phyloP scores from a whole-genome alignment of 2,888 invertebrate species.

The Phasia obesa region DNA sequence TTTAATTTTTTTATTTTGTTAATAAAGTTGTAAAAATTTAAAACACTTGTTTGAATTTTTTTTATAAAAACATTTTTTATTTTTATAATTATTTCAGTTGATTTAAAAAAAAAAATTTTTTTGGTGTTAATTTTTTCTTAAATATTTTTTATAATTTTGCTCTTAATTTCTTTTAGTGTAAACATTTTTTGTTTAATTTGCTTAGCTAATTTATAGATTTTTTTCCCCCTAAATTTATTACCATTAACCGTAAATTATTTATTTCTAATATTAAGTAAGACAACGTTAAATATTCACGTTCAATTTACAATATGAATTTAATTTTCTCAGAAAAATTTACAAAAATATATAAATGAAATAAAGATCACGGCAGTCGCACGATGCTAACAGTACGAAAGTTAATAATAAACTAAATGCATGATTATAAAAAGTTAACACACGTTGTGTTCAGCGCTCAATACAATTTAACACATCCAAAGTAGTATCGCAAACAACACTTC shows the following conservation, averaged over 20 bases:
- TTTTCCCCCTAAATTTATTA: slow-evolving; percentile 14
- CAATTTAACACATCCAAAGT: slow-evolving; percentile 25
- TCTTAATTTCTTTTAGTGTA: slow-evolving; percentile 1
- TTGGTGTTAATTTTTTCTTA: slow-evolving; percentile 42
- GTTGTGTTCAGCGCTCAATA: slow-evolving; percentile 61
- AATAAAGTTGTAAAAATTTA: slow-evolving; percentile 8
- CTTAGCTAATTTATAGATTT: not conserved
- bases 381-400: slow-evolving; percentile 62
- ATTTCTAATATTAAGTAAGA: not conserved
- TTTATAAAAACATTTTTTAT: slow-evolving; percentile 5
- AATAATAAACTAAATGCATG: slow-evolving; percentile 65
- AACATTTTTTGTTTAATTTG: not conserved
- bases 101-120: slow-evolving; percentile 9
- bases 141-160: slow-evolving; percentile 53
- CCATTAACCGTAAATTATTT: slow-evolving; percentile 24
- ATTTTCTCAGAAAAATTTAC: slow-evolving; percentile 61
- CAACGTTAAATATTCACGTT: slow-evolving; percentile 51
- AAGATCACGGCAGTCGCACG: slow-evolving; percentile 67
- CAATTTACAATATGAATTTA: slow-evolving; percentile 30
- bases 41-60: slow-evolving; percentile 9
- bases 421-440: slow-evolving; percentile 69
- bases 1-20: slow-evolving; percentile 2
- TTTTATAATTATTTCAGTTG: slow-evolving; percentile 11
- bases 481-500: slow-evolving; percentile 16
- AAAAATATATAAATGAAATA: slow-evolving; percentile 41